A percentile compares a stretch with the other conserved stretches of the same genome.
phyloP scores from a whole-genome alignment of 2,113 vertebrate species.

The Nyctibius bracteatus region DNA sequence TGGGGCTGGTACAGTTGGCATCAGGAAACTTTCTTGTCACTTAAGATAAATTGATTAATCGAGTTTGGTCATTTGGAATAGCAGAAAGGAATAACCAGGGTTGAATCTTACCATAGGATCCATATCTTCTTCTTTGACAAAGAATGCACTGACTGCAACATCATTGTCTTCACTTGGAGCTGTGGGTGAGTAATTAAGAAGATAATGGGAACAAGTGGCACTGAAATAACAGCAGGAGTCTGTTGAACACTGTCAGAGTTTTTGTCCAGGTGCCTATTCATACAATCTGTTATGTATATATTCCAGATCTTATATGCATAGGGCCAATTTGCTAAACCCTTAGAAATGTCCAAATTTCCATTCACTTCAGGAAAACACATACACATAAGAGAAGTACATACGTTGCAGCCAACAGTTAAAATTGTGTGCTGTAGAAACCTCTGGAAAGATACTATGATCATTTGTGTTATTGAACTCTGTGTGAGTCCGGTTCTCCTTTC shows the following conservation, averaged over 20 bases:
- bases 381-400: neutral
- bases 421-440: neutral
- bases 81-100: neutral
- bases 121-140: neutral
- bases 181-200: neutral
- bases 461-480: neutral
- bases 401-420: neutral
- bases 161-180: neutral
- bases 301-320: neutral
- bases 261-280: neutral
- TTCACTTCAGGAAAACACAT: neutral
- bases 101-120: neutral
- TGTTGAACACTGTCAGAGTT: neutral
- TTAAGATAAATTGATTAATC: neutral
- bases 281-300: neutral
- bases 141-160: neutral
- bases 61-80: neutral
- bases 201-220: neutral
- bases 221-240: neutral
- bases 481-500: accelerated
- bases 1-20: neutral
- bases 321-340: neutral
- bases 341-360: neutral
- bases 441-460: neutral
- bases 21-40: neutral